Conservation (phyloP, 2,888 invertebrate species). For the Xanthia icteritia region DNA sequence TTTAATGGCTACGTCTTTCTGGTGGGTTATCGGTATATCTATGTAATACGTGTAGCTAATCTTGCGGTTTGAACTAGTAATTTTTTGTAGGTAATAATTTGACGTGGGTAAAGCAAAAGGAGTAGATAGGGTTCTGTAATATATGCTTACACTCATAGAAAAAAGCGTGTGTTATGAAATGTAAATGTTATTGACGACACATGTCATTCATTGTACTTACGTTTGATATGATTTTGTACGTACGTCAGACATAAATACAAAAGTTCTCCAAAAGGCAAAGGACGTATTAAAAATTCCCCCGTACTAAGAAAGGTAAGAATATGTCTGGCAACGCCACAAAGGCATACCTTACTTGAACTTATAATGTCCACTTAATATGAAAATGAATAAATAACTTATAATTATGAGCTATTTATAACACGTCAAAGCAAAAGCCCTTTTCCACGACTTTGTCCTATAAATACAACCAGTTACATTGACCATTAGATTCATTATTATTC, state of each 20-base stretch:
- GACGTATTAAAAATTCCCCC: neutral
- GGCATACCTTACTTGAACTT: neutral
- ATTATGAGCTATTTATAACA: slow-evolving; percentile 19
- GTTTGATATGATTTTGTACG: neutral
- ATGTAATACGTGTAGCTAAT: neutral
- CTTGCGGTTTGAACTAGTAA: neutral
- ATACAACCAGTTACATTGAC: slow-evolving; percentile 8
- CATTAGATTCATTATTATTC: neutral
- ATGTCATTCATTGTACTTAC: no score
- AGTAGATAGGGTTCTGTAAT: neutral
- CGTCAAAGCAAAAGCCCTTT: neutral
- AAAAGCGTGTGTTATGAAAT: neutral
- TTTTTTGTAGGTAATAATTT: neutral
- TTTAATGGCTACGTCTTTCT: slow-evolving; percentile 8
- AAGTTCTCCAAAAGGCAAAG: neutral
- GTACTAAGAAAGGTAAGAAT: neutral
- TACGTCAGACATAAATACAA: neutral
- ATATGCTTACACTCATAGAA: neutral
- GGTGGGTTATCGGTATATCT: slow-evolving; percentile 3
- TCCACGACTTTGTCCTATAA: neutral
- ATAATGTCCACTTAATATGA: neutral
- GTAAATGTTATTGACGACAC: neutral
- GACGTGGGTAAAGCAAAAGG: neutral
- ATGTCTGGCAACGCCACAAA: neutral
- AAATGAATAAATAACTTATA: neutral